Base-by-base conservation (phyloP, 2,888 invertebrate species). In the Philereme vetulata region DNA sequence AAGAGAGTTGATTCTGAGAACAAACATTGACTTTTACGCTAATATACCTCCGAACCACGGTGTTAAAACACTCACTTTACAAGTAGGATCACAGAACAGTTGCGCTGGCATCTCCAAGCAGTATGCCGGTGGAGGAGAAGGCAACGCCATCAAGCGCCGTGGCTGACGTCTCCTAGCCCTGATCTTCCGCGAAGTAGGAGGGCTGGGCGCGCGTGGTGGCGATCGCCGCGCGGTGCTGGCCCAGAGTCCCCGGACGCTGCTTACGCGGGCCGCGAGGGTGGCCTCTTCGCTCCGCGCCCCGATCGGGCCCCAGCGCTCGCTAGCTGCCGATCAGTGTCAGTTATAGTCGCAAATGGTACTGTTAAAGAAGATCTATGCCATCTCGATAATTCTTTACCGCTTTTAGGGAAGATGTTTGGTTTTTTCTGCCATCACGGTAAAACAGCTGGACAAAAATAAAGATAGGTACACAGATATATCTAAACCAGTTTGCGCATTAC, bases 311-410 rank as follows among this genome's bases (percentile, higher is more conserved):
- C 87, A 88, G 88, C 88, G 91, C 90, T 85, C 90, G 90, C 90
- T 92, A 91, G 84, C 91, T 91, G 91, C 88, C 90, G 86, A 91
- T 87, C 72, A 85, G 90, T 87, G 85, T 77, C 82, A 82, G 82
- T 90, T 88, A 88, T 56, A 67, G 57, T 64, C 66, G 60, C 60
- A 7, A 44, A 53, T 65, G 36, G 21, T 10, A 42, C 35, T 4
- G 45, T 11, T 51, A 8, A 10, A 40, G 5, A 38, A 43, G 42
- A n/a, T n/a, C 10, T 43, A 43, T 43, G 42, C 5, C 42, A 8
- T 9, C 4, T n/a, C 5, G 7, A 54, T 48, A 49, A 11, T 21
- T 21, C 21, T 21, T 21, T 21, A 21, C 1, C 2, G 1, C 21
- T 21, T 21, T 21, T 21, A 2, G 1, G 1, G 21, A 21, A 21